A percentile compares a stretch with the other conserved stretches of the same genome.
These are phyloP conservation scores for Calidris pugnax DNA, from an alignment of 2,113 vertebrate genomes.

Conservation along the genomic window DNA sequence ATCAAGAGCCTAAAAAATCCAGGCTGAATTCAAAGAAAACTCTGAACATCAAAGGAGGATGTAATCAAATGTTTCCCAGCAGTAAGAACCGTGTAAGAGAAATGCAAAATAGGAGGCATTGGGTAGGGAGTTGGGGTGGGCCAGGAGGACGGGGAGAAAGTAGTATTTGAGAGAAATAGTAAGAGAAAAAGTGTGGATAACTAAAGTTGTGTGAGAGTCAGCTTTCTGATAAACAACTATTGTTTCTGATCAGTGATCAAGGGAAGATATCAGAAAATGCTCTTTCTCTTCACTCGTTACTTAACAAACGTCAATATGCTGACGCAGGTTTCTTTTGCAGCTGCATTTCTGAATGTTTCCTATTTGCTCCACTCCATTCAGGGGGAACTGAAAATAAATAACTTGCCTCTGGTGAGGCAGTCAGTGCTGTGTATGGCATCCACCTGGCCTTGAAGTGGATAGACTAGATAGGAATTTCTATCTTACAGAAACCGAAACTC, in stretches of 20 bases:
- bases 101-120: not conserved
- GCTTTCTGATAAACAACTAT: not conserved
- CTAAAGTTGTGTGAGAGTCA: not conserved
- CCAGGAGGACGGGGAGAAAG: not conserved
- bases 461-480: not conserved
- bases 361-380: not conserved
- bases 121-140: accelerated
- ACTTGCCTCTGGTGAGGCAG: accelerated
- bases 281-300: not conserved
- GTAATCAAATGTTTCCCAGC: not conserved
- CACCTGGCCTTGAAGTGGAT: not conserved
- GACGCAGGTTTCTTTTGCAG: not conserved
- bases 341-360: not conserved
- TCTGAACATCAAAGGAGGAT: not conserved
- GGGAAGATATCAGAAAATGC: not conserved
- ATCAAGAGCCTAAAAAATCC: not conserved
- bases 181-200: not conserved
- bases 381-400: not conserved
- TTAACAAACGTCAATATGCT: not conserved
- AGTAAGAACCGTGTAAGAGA: not conserved
- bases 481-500: not conserved
- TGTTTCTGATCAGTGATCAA: not conserved
- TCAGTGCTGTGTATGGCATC: not conserved
- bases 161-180: not conserved
- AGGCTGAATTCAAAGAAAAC: not conserved